Evolutionary conservation across 2,113 vertebrate species (phyloP).

Genomic region (Otocyon megalotis): DNA sequence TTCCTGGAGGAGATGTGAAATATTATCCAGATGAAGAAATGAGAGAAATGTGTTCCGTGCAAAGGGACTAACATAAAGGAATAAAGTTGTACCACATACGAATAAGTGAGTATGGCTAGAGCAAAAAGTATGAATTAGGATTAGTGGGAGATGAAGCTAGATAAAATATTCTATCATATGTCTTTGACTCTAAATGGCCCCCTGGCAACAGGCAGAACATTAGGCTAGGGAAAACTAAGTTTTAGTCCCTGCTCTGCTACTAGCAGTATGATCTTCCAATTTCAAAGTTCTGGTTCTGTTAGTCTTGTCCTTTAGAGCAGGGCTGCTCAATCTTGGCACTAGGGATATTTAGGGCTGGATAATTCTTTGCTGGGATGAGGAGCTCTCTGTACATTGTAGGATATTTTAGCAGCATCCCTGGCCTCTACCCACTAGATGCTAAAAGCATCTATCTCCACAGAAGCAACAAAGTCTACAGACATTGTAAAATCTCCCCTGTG

Average conservation of each 20-base stretch:
- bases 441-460: background rate
- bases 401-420: background rate
- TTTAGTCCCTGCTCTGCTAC: background rate
- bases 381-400: background rate
- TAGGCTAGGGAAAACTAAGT: background rate
- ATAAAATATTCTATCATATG: conserved; percentile 21
- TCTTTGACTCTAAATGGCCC: background rate
- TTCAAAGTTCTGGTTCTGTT: conserved; percentile 33
- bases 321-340: conserved; percentile 2
- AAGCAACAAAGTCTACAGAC: background rate
- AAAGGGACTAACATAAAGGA: conserved; percentile 35
- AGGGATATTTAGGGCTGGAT: background rate
- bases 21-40: conserved; percentile 51
- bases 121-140: conserved; percentile 32
- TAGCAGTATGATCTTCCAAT: background rate
- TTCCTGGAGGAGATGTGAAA: conserved; percentile 24
- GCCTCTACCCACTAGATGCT: background rate
- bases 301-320: background rate
- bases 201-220: background rate
- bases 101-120: conserved; percentile 10
- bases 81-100: background rate
- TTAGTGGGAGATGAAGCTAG: conserved; percentile 23
- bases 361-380: background rate
- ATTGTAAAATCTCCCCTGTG: background rate
- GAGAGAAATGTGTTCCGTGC: background rate